Evolutionary conservation across 1,140 invertebrate species (phyloP), one percentile per base, ranked within the genome.

Genomic region (Bursaphelenchus mucronatus): DNA sequence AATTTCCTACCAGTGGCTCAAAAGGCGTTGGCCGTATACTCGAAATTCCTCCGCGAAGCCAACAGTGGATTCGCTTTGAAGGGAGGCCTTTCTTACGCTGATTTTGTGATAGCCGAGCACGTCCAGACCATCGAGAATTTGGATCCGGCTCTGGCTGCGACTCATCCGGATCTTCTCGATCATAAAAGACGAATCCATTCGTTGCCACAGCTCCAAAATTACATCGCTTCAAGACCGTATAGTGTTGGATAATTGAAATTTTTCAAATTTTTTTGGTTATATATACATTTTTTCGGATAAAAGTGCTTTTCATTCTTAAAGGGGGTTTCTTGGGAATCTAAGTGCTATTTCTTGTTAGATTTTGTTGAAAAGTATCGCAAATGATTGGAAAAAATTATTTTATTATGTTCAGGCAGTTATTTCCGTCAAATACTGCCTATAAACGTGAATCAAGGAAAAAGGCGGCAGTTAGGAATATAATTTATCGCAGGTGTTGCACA

Each of bases 31-130:
- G 13, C 53, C 11, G 30, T 63, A 1, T 65, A 63, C 8, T 55
- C 62, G 1, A 65, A 8, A 15, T 17, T 63, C 5, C 11, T 63
- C 2, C 62, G 64, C 6, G 17, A 11, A 30, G 13, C 13, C 13
- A 43, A 15, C 11, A 64, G 19, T 15, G 61, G 61, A 61, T 63
- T 63, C 40, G n/a, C 45, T 5, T 44, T 59, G 19, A n/a, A n/a
- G 3, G 11, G 11, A n/a, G 57, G 57, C 19, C 19, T 59, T 11
- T 15, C 10, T 50, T 43, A 40, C 13, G 39, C 21, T 15, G 61
- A 63, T 30, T 63, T 63, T 40, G 61, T 63, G 58, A 19, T 63
- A 17, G 61, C 61, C 19, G 61, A 63, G 30, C 61, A 65, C 3
- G 15, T 63, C 11, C 61, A 63, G 3, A 63, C 61, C 8, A 15